Conservation (phyloP, 2,113 vertebrate species). For the Oreocharis arfaki region DNA sequence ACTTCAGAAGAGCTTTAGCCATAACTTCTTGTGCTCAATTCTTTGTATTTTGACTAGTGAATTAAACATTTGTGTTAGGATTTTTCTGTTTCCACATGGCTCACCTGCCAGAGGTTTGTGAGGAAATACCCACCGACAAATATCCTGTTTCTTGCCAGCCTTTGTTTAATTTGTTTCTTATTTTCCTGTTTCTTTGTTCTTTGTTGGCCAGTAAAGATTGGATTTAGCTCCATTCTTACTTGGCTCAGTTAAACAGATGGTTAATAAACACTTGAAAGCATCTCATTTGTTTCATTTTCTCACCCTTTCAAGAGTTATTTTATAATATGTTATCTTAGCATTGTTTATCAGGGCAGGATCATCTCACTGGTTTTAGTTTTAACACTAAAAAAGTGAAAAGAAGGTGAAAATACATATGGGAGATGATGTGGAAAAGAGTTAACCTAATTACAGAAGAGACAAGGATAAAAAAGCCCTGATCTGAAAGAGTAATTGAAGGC, state of each 20-base stretch:
- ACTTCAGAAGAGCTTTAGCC: not conserved
- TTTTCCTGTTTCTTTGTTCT: slow-evolving; percentile 12
- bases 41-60: not conserved
- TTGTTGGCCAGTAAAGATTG: not conserved
- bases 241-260: not conserved
- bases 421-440: not conserved
- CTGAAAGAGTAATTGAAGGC: not conserved
- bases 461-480: not conserved
- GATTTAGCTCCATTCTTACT: not conserved
- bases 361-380: not conserved
- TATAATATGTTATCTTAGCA: not conserved
- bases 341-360: not conserved
- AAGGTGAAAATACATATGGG: not conserved
- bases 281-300: not conserved
- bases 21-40: not conserved
- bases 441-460: not conserved
- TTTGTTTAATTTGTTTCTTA: not conserved
- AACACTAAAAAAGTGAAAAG: too few relatives aligned
- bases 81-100: not conserved
- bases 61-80: not conserved
- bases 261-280: not conserved
- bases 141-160: not conserved
- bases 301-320: not conserved
- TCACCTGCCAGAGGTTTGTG: not conserved
- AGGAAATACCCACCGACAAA: not conserved